A percentile compares a stretch with the other conserved stretches of the same genome.
phyloP scores from a whole-genome alignment of 1,140 invertebrate species.

The Metopolophium dirhodum region DNA sequence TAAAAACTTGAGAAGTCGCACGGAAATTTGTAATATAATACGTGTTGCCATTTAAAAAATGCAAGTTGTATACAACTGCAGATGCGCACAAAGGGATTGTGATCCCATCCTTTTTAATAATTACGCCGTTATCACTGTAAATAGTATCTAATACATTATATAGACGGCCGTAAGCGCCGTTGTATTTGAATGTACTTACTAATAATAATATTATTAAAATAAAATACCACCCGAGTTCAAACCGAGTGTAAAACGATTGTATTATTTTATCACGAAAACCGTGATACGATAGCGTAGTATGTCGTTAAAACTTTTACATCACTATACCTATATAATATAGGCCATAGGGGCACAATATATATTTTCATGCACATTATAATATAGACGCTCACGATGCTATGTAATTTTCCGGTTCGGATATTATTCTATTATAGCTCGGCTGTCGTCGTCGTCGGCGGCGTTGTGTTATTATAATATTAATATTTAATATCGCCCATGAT shows the following conservation, averaged over 20 bases:
- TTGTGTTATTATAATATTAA: not conserved
- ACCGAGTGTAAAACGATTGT: not conserved
- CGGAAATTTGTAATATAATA: no score
- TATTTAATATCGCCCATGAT: not conserved
- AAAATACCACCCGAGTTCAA: not conserved
- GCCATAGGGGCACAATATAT: not conserved
- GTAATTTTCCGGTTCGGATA: slow-evolving; percentile 9
- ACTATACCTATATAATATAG: not conserved
- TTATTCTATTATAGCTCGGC: not conserved
- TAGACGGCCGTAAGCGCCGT: not conserved
- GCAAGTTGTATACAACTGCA: no score
- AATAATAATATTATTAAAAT: not conserved
- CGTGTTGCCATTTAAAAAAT: no score
- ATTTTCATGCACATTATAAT: not conserved
- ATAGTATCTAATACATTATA: no score
- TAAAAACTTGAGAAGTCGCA: no score
- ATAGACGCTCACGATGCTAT: not conserved
- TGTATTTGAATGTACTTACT: not conserved
- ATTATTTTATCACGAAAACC: not conserved
- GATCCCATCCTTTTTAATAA: no score
- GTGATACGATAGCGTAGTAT: not conserved
- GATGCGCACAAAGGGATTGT: no score
- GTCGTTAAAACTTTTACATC: not conserved
- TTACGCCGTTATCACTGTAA: no score
- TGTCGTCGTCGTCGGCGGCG: not conserved